phyloP scores from a whole-genome alignment of 2,113 vertebrate genomes.

The Suricata suricatta region DNA sequence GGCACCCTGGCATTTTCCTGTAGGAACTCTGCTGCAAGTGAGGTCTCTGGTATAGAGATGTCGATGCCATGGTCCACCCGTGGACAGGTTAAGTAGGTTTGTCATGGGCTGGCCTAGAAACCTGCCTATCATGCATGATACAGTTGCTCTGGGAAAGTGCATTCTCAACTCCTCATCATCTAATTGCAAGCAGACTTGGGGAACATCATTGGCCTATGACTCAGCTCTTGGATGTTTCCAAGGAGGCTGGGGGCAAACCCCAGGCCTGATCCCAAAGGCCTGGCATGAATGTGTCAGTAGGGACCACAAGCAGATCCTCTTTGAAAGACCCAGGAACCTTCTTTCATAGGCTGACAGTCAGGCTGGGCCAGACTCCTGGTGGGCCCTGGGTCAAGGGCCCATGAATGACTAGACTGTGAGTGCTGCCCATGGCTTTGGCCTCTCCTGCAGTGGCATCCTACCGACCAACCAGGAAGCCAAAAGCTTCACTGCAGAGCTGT shows the following conservation, averaged over 20 bases:
- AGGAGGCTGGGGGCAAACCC: neutral
- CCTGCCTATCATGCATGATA: neutral
- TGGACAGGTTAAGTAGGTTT: neutral
- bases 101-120: neutral
- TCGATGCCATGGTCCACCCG: fast-evolving
- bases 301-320: neutral
- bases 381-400: neutral
- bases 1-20: neutral
- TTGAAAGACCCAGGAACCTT: neutral
- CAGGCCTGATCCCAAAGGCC: neutral
- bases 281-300: neutral
- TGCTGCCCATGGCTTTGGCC: neutral
- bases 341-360: fast-evolving
- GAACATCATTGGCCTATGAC: neutral
- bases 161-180: neutral
- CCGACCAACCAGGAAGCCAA: neutral
- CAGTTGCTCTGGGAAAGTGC: neutral
- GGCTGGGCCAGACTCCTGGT: neutral
- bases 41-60: neutral
- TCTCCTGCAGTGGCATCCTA: too few relatives aligned
- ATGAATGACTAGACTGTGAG: neutral
- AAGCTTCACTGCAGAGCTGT: neutral
- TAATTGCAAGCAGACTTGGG: neutral
- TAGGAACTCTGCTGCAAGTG: neutral
- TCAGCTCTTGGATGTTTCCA: neutral